Evolutionary conservation across 2,888 invertebrate species (phyloP).

Genomic region (Antheraea assamensis): DNA sequence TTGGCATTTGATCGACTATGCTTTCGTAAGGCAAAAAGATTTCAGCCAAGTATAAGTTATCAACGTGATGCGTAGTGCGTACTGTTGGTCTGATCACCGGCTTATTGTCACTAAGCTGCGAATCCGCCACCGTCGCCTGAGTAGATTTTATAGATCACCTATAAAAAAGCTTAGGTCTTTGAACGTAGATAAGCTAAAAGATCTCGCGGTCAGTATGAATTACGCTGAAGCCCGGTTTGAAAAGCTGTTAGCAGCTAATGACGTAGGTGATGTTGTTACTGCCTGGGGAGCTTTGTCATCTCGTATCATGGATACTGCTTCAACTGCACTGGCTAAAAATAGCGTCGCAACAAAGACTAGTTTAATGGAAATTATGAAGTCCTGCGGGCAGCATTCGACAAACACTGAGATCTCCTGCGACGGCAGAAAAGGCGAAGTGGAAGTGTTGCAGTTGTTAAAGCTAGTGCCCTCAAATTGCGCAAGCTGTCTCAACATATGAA

Average conservation of each 20-base stretch:
- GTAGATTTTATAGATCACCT: no score
- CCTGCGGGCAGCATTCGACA: conserved; percentile 3
- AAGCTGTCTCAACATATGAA: no score
- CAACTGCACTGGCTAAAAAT: no score
- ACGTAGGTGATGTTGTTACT: no score
- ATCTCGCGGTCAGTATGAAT: no score
- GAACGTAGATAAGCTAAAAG: conserved; percentile 2
- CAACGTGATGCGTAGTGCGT: no score
- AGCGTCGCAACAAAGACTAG: neutral
- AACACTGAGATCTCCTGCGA: conserved; percentile 9
- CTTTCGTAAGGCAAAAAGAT: neutral
- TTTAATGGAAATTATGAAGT: conserved; percentile 4
- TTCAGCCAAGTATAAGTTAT: neutral
- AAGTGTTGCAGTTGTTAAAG: no score
- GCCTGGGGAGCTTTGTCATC: neutral
- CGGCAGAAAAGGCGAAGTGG: no score
- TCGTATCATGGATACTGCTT: neutral
- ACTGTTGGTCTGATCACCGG: no score
- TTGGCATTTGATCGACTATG: conserved; percentile 7
- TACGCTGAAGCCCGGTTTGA: neutral
- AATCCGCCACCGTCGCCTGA: conserved; percentile 2
- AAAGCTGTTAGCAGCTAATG: no score
- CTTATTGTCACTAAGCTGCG: neutral
- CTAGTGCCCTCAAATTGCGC: no score
- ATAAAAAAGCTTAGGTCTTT: conserved; percentile 6